Evolutionary conservation across 2,888 invertebrate species (phyloP).

Genomic region (Epicampocera succincta): DNA sequence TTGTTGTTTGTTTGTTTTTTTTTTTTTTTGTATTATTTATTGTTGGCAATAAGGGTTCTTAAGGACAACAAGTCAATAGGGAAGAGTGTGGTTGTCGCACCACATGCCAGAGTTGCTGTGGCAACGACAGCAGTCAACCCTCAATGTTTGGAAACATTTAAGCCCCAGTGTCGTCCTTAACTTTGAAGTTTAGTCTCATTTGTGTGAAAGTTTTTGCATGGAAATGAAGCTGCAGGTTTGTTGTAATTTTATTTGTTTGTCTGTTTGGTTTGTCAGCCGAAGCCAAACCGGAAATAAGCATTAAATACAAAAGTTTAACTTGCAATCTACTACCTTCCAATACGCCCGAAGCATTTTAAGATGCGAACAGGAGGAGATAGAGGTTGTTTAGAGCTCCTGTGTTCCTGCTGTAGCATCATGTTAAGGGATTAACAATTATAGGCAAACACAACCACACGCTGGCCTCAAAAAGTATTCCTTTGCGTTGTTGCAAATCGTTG

Average conservation of each 20-base stretch:
- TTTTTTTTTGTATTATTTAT: constrained; percentile 57
- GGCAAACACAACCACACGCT: constrained; percentile 5
- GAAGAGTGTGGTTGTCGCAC: constrained; percentile 22
- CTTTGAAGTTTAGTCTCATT: constrained; percentile 5
- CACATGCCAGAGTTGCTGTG: constrained; percentile 23
- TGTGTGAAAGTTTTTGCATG: not conserved
- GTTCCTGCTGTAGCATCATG: constrained; percentile 58
- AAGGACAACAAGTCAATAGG: constrained; percentile 65
- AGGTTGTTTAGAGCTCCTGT: not conserved
- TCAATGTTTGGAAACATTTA: constrained; percentile 16
- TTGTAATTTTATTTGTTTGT: constrained; percentile 40
- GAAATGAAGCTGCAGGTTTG: constrained; percentile 8
- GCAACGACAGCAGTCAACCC: constrained; percentile 28
- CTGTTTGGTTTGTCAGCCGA: constrained; percentile 50
- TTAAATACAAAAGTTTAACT: constrained; percentile 57
- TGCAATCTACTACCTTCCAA: constrained; percentile 2
- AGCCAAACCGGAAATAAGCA: constrained; percentile 67
- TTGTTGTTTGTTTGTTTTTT: constrained; percentile 1
- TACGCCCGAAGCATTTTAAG: not conserved
- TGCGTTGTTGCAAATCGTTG: constrained; percentile 11
- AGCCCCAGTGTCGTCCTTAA: constrained; percentile 9
- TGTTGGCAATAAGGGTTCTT: constrained; percentile 44
- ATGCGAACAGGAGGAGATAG: not conserved
- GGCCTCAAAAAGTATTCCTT: not conserved
- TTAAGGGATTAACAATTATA: constrained; percentile 51